Base-by-base conservation (phyloP, 2,888 invertebrate genomes). In the Leptinotarsa tumamoca region DNA sequence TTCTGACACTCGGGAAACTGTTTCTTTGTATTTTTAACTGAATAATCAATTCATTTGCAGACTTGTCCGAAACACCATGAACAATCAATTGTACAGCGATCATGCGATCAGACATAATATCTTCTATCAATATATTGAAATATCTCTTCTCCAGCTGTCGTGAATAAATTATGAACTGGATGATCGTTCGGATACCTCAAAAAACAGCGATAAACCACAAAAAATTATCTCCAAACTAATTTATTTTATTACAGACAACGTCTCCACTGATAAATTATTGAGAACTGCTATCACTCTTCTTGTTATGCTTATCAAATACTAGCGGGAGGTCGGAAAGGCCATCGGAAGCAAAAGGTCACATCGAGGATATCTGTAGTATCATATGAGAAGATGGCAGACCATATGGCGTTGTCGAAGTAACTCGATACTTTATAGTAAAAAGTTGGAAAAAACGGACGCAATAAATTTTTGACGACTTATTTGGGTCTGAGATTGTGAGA, bases 201-300 rank as follows among this genome's bases (percentile, higher is more conserved):
- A 63, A 74, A 69, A 61, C 49, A 74, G 52, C 52, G 74, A 74
- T 74, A 74, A 74, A 52, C 74, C 67, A 67, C 54, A 51, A 54
- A 76, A 73, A 71, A 71, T 77, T 77, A 77, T 77, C 77, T 33
- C 33, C 51, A 51, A 58, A 58, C 72, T 74, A 71, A 77, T 77
- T 77, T 77, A 77, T 74, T 70, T 74, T 70, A 58, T 73, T 61
- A 49, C 58, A 71, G 52, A 76, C 74, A 77, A 77, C 54, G 74
- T 68, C 21, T 54, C n/a, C 67, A 70, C 69, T 74, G 63, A 74
- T 72, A 74, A 76, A 74, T 61, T 67, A 77, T 69, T 67, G 71
- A 72, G 72, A 75, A 63, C 73, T 73, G 71, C 67, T 77, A 75
- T 77, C 77, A 56, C 4, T 49, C 49, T 68, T 74, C 78, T 78